Base-by-base conservation (phyloP, 23 tunicate genomes). In the Trididemnum nubilum region DNA sequence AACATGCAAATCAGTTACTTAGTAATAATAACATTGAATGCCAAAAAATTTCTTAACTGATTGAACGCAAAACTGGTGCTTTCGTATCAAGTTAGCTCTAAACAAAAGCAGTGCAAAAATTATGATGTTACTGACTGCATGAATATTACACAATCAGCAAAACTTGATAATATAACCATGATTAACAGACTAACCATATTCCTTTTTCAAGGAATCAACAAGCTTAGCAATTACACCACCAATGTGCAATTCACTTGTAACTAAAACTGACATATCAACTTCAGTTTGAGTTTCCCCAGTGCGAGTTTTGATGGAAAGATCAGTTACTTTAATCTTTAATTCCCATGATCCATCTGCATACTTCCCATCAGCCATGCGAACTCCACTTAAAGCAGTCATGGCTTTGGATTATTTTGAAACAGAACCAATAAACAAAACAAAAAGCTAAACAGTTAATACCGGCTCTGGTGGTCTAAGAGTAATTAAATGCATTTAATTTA, bases 311-410 rank as follows among this genome's bases (percentile, higher is more conserved):
- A 92, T 78, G 23, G 82, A 40, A 67, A 93, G 40, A 78, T 93
- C 89, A 0, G 98, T 93, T 1, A 93, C 98, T 34, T 35, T 84
- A 0, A 88, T 88, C 33, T 93, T 93, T 33, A 93, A 70, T 36
- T 93, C 98, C 98, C 98, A 93, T 19, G 93, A 83, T 59, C 92
- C 92, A 78, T 93, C 98, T 44, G 98, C 98, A 84, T 93, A 93
- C n/a, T 78, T 84, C 19, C 98, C 98, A 74, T 93, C 98, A 5
- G 98, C 98, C 86, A 79, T 93, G 26, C 93, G 89, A 21, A 93
- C 92, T 51, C 98, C 98, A 71, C 89, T 87, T 25, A 88, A 82
- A 7, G 93, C 93, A 50, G 90, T 73, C 90, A 85, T 85, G 4
- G 33, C 78, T 40, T 54, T 29, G 4, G 28, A 15, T 63, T 28